Conservation (phyloP, 2,797 vertebrate genomes). For the Myotis daubentonii region DNA sequence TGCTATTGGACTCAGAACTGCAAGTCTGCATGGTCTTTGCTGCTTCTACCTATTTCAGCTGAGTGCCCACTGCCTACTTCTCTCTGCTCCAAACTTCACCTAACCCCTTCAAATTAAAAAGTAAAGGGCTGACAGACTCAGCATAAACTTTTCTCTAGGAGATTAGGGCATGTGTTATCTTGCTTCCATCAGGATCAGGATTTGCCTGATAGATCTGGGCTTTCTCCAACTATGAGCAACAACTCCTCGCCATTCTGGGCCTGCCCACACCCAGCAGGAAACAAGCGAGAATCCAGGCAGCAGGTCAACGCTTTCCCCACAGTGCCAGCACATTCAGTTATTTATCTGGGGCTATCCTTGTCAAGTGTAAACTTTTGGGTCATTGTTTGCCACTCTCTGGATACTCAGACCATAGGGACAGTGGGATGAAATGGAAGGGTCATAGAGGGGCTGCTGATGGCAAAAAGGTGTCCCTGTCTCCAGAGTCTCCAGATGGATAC, state of each 20-base stretch:
- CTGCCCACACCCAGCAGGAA: background rate
- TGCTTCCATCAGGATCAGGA: background rate
- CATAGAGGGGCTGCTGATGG: background rate
- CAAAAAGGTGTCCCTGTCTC: background rate
- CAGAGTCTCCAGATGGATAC: background rate
- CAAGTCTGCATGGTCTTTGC: background rate
- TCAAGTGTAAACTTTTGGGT: background rate
- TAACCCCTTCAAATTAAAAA: background rate
- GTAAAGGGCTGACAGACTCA: background rate
- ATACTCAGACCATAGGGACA: no score
- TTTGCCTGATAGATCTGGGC: background rate
- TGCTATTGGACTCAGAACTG: background rate
- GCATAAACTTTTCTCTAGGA: background rate
- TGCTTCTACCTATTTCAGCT: background rate
- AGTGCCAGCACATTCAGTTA: background rate
- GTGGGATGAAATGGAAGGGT: background rate
- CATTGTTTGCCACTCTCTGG: background rate
- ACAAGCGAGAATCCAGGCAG: background rate
- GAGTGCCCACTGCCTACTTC: background rate
- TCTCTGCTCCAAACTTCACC: background rate
- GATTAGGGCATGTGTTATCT: background rate
- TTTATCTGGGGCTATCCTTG: background rate
- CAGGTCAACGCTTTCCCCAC: background rate
- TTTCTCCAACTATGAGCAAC: background rate
- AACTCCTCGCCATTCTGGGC: background rate